Conservation (phyloP, 1,140 invertebrate genomes). For the Drosophila tropicalis region DNA sequence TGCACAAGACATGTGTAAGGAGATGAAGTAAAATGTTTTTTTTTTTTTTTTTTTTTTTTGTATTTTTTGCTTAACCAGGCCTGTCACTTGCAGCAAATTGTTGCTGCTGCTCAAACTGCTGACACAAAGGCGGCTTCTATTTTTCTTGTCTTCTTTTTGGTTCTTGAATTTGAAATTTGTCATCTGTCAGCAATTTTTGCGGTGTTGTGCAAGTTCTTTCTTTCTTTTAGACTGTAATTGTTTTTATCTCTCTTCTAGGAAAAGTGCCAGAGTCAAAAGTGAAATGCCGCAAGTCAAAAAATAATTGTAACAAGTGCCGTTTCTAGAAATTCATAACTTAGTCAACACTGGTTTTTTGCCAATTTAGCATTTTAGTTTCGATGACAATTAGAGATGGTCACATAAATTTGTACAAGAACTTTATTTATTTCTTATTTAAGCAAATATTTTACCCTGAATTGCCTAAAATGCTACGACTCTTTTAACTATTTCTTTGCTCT, state of each 20-base stretch:
- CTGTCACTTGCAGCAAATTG: conserved; percentile 42
- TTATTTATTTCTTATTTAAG: too few species aligned
- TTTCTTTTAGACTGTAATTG: not conserved
- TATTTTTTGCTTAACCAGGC: conserved; percentile 12
- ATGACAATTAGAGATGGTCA: too few species aligned
- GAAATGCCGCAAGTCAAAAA: not conserved
- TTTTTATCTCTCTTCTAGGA: not conserved
- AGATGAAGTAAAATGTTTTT: not conserved
- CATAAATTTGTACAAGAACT: too few species aligned
- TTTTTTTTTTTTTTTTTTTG: too few species aligned
- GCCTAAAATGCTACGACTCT: too few species aligned
- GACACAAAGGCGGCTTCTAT: not conserved
- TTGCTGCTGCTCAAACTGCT: conserved; percentile 10
- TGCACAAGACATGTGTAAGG: conserved; percentile 40
- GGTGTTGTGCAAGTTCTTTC: not conserved
- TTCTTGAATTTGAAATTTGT: conserved; percentile 6
- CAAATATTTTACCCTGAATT: too few species aligned
- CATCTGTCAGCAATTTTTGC: conserved; percentile 31
- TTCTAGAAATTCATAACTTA: not conserved
- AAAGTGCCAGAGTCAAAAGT: not conserved
- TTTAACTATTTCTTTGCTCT: too few species aligned
- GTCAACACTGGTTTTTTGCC: not conserved
- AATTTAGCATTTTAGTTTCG: too few species aligned
- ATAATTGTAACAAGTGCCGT: not conserved
- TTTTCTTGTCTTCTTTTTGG: not conserved